Conservation (phyloP, 2,113 vertebrate genomes). For the Campylomormyrus tamandua region DNA sequence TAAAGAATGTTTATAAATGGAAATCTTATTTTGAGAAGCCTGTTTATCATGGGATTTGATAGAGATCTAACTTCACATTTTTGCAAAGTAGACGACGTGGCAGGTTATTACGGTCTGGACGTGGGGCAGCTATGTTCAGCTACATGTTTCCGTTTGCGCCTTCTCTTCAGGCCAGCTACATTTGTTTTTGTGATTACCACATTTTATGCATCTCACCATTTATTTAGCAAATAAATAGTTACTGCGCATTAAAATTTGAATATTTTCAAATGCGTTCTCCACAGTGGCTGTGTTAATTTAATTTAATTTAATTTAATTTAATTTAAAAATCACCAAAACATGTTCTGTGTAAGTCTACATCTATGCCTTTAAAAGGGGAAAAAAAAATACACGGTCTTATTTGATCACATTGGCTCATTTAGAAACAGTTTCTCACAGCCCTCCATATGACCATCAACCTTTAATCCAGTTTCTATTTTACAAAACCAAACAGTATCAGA, state of each 20-base stretch:
- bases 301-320: background rate
- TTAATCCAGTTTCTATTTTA: constrained; percentile 8
- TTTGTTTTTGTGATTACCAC: background rate
- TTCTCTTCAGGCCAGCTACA: background rate
- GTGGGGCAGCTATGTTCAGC: background rate
- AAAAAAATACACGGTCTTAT: background rate
- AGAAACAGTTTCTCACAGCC: background rate
- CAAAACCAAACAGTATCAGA: background rate
- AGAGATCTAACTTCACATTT: background rate
- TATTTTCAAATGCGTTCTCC: background rate
- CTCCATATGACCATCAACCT: background rate
- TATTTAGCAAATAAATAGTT: background rate
- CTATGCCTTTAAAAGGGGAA: background rate
- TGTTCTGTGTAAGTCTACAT: background rate
- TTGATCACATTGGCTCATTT: background rate
- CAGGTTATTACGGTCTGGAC: background rate
- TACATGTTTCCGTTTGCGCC: background rate
- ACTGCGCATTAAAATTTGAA: background rate
- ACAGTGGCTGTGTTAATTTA: background rate
- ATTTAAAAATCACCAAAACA: background rate
- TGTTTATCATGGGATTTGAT: background rate
- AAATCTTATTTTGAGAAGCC: background rate
- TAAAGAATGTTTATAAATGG: background rate
- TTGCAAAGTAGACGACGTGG: background rate
- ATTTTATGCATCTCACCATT: background rate